Evolutionary conservation across 2,797 vertebrate species (phyloP).

Genomic region (Hirundo rustica): DNA sequence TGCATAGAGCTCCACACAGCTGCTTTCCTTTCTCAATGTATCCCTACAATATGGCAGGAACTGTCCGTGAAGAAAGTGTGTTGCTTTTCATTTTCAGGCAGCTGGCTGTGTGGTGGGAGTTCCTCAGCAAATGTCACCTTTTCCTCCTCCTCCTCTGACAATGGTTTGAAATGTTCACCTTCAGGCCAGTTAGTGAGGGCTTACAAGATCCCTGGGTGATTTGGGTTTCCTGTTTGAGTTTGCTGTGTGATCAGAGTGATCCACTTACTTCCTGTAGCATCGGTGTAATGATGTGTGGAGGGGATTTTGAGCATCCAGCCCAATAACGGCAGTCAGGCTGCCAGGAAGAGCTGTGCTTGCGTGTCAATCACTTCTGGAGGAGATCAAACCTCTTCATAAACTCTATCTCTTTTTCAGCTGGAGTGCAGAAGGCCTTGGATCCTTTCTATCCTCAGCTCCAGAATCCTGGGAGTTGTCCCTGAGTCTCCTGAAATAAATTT

Average conservation of each 20-base stretch:
- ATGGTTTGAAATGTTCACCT: background rate
- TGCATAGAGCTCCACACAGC: background rate
- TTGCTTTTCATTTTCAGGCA: background rate
- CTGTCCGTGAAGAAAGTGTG: background rate
- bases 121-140: background rate
- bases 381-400: background rate
- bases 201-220: background rate
- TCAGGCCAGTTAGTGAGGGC: background rate
- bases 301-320: background rate
- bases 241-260: accelerated
- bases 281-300: background rate
- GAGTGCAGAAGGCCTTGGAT: background rate
- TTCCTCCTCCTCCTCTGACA: background rate
- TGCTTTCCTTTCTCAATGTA: background rate
- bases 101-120: background rate
- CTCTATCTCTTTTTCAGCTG: background rate
- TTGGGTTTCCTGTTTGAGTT: accelerated
- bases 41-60: background rate
- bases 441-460: background rate
- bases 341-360: background rate
- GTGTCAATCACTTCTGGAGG: background rate
- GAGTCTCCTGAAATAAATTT: accelerated
- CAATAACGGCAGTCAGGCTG: background rate
- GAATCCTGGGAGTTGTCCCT: background rate
- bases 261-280: background rate